Evolutionary conservation across 2,888 invertebrate species (phyloP), one percentile per base, ranked within the genome.

Genomic region (Drosophila kambysellisi): DNA sequence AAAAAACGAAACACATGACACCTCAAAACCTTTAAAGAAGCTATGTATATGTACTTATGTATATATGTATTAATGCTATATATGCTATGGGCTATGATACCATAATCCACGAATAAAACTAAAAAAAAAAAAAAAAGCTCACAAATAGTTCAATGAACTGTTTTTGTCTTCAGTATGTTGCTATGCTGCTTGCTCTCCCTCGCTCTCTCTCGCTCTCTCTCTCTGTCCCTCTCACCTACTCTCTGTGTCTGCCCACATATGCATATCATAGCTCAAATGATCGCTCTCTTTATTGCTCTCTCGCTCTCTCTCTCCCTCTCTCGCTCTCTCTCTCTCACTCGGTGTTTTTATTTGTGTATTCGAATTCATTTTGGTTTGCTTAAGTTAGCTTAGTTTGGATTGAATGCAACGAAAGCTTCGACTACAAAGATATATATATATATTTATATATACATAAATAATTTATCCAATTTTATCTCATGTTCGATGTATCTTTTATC

Each of bases 71-170:
- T 81, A 71, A 12, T 76, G 68, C 39, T 74, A 50, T 66, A 72
- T 74, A 54, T 37, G 53, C 70, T 56, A 69, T 70, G 69, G 66
- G 88, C 88, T 90, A 89, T 91, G 90, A 91, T 86, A 86, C 91
- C 88, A 88, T 91, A 88, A 90, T 90, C 87, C 89, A 91, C 89
- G 89, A 91, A 89, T 90, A 90, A 91, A 90, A 83, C 83, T 75
- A 83, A 89, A 88, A 91, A 25, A 25, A 25, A 25, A 91, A 89
- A 90, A 78, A 88, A 88, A 89, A 91, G 88, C 91, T 88, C 91
- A 86, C 88, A 90, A 88, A 89, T 88, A 90, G 90, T 90, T 90
- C 90, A 90, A 83, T 91, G 90, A 90, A 90, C 90, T 85, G 88
- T 74, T 82, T 82, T 80, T 76, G 72, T 82, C 79, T 88, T 90